Evolutionary conservation across 2,113 vertebrate species (phyloP).

Genomic region (Shinisaurus crocodilurus): DNA sequence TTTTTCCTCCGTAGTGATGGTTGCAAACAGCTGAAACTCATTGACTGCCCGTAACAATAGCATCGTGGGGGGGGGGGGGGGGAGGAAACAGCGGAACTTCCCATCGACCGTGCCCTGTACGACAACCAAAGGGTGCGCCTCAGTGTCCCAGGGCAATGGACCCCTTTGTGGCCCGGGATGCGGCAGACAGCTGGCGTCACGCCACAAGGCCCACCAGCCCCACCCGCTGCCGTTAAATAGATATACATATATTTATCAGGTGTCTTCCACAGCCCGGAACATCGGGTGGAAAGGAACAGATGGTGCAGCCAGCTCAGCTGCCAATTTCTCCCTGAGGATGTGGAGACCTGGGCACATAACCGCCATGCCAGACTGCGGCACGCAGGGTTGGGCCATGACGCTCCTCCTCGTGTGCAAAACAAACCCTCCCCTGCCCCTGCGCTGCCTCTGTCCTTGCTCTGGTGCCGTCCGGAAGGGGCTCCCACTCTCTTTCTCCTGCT

Average conservation of each 20-base stretch:
- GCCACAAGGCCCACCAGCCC: not conserved
- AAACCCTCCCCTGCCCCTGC: not conserved
- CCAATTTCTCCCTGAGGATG: not conserved
- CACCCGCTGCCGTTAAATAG: not conserved
- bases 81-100: not conserved
- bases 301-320: accelerated
- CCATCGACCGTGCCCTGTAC: accelerated
- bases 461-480: accelerated
- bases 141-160: not conserved
- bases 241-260: not conserved
- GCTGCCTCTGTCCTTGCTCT: accelerated
- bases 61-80: not conserved
- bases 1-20: accelerated
- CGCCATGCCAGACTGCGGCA: accelerated
- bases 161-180: conserved; percentile 39
- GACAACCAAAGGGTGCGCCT: not conserved
- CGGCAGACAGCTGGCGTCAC: too few relatives aligned
- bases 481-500: accelerated
- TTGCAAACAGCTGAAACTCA: accelerated
- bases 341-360: accelerated
- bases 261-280: too few relatives aligned
- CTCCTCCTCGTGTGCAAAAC: not conserved
- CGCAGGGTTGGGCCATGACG: not conserved
- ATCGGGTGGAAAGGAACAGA: not conserved
- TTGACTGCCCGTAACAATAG: accelerated